These are phyloP conservation scores for Melinaea menophilus DNA, from an alignment of 2,888 invertebrate species.

Conservation along the genomic window DNA sequence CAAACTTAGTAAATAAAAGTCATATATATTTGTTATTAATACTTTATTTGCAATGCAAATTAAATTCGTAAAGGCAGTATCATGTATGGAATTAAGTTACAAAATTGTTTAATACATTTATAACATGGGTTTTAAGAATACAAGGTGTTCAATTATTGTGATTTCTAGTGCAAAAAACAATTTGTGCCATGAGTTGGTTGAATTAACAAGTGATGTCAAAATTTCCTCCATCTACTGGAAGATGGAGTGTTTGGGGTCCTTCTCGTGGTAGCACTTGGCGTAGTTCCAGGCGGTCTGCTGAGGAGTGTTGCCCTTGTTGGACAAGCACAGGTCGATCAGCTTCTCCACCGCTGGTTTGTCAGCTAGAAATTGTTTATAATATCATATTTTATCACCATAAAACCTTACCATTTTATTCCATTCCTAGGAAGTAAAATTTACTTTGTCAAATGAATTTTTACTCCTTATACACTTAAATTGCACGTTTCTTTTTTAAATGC, in stretches of 20 bases:
- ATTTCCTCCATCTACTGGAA: conserved; percentile 50
- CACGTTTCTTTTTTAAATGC: too few species aligned
- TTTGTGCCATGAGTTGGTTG: neutral
- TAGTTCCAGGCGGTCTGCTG: conserved; percentile 75
- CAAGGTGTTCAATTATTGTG: too few species aligned
- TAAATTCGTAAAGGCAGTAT: conserved; percentile 26
- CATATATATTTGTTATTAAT: conserved; percentile 11
- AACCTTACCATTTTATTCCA: neutral
- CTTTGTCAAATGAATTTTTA: too few species aligned
- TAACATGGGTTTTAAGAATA: too few species aligned
- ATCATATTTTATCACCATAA: too few species aligned
- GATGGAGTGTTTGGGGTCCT: conserved; percentile 73
- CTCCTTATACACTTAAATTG: too few species aligned
- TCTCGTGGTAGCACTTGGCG: conserved; percentile 74
- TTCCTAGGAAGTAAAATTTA: too few species aligned
- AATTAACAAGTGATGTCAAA: neutral
- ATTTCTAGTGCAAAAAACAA: too few species aligned
- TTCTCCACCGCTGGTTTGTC: conserved; percentile 69
- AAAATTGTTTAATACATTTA: too few species aligned
- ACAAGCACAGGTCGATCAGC: conserved; percentile 66
- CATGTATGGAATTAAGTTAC: neutral
- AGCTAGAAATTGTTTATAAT: conserved; percentile 42
- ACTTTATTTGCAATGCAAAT: conserved; percentile 20
- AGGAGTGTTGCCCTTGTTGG: conserved; percentile 69
- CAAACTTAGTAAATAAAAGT: conserved; percentile 13